Base-by-base conservation (phyloP, 2,888 invertebrate species). In the Hypsopygia costalis region DNA sequence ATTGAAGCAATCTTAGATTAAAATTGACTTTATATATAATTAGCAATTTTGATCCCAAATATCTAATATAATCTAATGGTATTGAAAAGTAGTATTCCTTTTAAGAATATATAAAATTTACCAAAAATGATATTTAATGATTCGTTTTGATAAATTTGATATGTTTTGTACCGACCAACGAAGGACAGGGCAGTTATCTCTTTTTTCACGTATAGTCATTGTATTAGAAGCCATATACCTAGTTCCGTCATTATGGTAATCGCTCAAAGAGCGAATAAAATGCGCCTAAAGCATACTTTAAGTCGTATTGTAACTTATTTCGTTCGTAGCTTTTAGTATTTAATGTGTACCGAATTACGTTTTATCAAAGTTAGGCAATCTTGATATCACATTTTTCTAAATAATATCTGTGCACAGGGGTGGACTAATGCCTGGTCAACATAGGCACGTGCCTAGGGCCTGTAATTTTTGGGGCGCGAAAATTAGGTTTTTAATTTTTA, bases 251-350 rank as follows among this genome's bases (percentile, higher is more conserved):
- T 30, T 20, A 20, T 29, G 10, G 21, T 16, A 28, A 25, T 11
- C n/a, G 36, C 22, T 37, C 33, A 7, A 34, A 27, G 33, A 39
- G 39, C 39, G 39, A 33, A 25, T 1, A 12, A 11, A 39, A 33
- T 21, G 39, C 39, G 39, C 39, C 39, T 39, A 34, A 39, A 32
- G 28, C 27, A 33, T 27, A 10, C 32, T 39, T 1, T 16, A 33
- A 4, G 61, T 52, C 57, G 57, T 55, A 48, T 52, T 43, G 8
- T 45, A 38, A 25, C 11, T 38, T 22, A 38, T 47, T 34, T 34
- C 33, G 22, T 34, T 8, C 9, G 11, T 37, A 9, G 16, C 16
- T 21, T 37, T 37, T 22, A 30, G 22, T 37, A 9, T 21, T 11
- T 4, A 6, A 9, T 30, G 11, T 5, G 6, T 35, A 27, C 25